Evolutionary conservation across 2,797 vertebrate species (phyloP).

Genomic region (Manis javanica): DNA sequence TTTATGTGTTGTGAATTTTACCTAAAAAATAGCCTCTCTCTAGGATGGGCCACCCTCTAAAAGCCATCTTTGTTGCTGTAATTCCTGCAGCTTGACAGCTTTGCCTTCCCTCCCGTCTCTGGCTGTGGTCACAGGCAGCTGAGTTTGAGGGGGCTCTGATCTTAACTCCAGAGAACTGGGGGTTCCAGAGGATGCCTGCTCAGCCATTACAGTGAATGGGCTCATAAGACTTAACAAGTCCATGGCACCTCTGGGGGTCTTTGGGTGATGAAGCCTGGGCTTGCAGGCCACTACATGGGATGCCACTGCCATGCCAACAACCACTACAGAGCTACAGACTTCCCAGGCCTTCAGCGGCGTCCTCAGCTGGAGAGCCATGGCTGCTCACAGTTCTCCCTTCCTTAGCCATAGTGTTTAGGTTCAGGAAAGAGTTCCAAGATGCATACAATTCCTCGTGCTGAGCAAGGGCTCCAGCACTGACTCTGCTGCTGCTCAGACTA

Average conservation of each 20-base stretch:
- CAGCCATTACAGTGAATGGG: not conserved
- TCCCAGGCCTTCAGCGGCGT: not conserved
- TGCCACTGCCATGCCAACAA: too few species aligned
- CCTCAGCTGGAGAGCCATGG: constrained; percentile 81
- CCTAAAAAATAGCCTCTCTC: not conserved
- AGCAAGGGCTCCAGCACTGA: constrained; percentile 86
- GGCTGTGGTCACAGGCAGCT: not conserved
- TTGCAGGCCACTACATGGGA: too few species aligned
- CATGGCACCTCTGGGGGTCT: not conserved
- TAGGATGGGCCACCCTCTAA: not conserved
- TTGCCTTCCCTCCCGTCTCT: not conserved
- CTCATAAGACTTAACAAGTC: not conserved
- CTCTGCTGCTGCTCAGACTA: constrained; percentile 80
- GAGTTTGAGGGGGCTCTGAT: not conserved
- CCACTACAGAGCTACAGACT: not conserved
- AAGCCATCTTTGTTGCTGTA: not conserved
- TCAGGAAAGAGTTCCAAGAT: constrained; percentile 88
- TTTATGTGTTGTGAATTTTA: constrained; percentile 27
- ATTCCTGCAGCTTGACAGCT: not conserved
- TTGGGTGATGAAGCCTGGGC: not conserved
- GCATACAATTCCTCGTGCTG: constrained; percentile 88
- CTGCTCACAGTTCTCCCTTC: constrained; percentile 86
- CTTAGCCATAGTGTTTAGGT: constrained; percentile 90
- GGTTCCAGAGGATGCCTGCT: not conserved
- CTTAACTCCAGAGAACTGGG: not conserved